Evolutionary conservation across 1,140 invertebrate species (phyloP).

Genomic region (Pseudomyrmex cubaensis): DNA sequence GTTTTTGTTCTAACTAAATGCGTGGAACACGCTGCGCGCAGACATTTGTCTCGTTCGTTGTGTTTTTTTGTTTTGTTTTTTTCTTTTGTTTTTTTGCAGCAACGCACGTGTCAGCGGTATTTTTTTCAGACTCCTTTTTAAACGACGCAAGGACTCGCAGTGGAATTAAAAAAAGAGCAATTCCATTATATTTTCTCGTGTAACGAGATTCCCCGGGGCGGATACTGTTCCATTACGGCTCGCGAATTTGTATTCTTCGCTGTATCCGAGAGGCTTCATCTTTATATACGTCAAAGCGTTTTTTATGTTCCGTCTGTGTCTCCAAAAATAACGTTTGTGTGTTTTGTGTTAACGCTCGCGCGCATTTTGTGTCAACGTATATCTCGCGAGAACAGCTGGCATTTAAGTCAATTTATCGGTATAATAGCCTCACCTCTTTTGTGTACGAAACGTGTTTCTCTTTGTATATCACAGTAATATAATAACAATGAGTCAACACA

Average conservation of each 20-base stretch:
- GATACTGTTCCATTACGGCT: conserved; percentile 30
- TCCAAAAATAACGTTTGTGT: conserved; percentile 24
- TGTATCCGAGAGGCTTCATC: background rate
- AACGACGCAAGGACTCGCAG: background rate
- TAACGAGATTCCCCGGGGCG: conserved; percentile 42
- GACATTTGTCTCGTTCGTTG: background rate
- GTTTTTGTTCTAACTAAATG: background rate
- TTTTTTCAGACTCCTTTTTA: conserved; percentile 12
- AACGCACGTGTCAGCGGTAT: background rate
- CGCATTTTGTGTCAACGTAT: conserved; percentile 5
- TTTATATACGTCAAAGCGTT: conserved; percentile 31
- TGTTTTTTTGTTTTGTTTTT: too few species aligned
- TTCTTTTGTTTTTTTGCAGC: conserved; percentile 10
- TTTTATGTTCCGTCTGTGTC: background rate
- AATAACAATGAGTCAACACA: too few species aligned
- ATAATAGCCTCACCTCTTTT: background rate
- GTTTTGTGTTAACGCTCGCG: conserved; percentile 15
- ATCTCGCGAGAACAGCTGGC: conserved; percentile 18
- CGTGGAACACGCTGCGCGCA: background rate
- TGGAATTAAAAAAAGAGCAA: conserved; percentile 50
- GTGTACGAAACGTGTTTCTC: background rate
- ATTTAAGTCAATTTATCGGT: conserved; percentile 31
- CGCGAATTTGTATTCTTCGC: conserved; percentile 28
- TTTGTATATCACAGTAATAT: too few species aligned
- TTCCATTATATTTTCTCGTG: conserved; percentile 54